Conservation (phyloP, 2,797 vertebrate genomes). For the Menidia menidia region DNA sequence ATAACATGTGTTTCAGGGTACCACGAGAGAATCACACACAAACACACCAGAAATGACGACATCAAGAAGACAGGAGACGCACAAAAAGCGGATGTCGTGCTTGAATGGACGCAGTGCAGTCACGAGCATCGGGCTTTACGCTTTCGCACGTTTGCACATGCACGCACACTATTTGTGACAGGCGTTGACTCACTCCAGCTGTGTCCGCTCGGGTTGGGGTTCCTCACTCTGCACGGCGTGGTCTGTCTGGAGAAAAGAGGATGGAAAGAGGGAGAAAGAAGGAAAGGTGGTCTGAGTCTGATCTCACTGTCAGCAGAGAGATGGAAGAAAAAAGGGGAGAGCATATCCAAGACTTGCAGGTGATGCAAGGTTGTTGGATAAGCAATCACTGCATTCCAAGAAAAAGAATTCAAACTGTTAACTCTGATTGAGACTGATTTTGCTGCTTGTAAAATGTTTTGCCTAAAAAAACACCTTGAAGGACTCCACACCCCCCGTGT, state of each 20-base stretch:
- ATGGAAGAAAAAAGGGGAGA: neutral
- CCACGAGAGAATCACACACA: neutral
- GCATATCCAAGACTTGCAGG: neutral
- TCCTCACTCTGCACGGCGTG: conserved; percentile 26
- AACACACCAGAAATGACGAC: neutral
- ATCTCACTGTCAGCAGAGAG: conserved; percentile 11
- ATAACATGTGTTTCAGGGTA: too few relatives aligned
- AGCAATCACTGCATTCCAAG: too few relatives aligned
- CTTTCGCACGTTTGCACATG: conserved; percentile 10
- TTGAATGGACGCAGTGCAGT: conserved; percentile 15
- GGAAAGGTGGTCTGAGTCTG: conserved; percentile 21
- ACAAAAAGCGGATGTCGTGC: conserved; percentile 9
- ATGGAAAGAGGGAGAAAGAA: conserved; percentile 16
- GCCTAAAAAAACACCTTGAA: conserved; percentile 35
- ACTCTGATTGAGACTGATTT: conserved; percentile 13
- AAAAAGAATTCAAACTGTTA: conserved; percentile 17
- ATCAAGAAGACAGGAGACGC: neutral
- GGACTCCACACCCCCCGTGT: conserved; percentile 7
- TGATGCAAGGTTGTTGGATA: neutral
- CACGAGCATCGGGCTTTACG: conserved; percentile 6
- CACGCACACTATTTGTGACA: conserved; percentile 28
- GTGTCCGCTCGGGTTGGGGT: conserved; percentile 45
- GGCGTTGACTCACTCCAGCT: conserved; percentile 58
- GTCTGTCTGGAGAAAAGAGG: conserved; percentile 52
- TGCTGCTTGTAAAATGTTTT: conserved; percentile 9